Base-by-base conservation (phyloP, 1,140 invertebrate genomes). In the Araneus ventricosus region DNA sequence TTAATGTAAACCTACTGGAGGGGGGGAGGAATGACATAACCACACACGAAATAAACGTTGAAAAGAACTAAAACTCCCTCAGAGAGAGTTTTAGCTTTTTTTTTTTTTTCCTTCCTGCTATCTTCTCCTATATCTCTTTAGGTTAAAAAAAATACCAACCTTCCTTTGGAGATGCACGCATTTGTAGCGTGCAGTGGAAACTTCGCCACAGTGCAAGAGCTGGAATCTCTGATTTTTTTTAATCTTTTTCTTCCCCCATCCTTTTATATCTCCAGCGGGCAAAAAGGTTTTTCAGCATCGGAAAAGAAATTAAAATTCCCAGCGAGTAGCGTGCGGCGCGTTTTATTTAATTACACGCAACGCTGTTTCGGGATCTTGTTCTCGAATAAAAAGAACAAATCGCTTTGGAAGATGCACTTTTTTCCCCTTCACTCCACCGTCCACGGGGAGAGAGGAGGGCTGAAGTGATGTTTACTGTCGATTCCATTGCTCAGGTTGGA, bases 331-430 rank as follows among this genome's bases (percentile, higher is more conserved):
- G 88, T 90, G 88, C 67, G 7, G 63, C 70, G 88, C 57, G 70
- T 90, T 90, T 90, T 90, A 90, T 90, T 90, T 90, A 90, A 90
- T 90, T 90, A 90, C 88, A 90, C 88, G 88, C 70, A 90, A 90
- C 39, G 67, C 37, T 80, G 39, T 90, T 90, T 90, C 70, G 41
- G 70, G 88, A 79, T 90, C 88, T 61, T 52, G 67, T 59, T 90
- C 70, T 70, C 34, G 70, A 84, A 84, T 84, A 41, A 80, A 45
- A 61, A 90, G 59, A 45, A 39, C 30, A 88, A 88, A 87, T 87
- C 85, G 59, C 85, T 87, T 87, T 87, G 34, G 85, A 87, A 59
- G 85, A 61, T 61, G 59, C 85, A 82, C 37, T 41, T 80, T 82
- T 52, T 82, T 82, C 3, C 24, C 8, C 45, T 24, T 84, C 34